Base-by-base conservation (phyloP, 2,797 vertebrate genomes). In the Sarcophilus harrisii region DNA sequence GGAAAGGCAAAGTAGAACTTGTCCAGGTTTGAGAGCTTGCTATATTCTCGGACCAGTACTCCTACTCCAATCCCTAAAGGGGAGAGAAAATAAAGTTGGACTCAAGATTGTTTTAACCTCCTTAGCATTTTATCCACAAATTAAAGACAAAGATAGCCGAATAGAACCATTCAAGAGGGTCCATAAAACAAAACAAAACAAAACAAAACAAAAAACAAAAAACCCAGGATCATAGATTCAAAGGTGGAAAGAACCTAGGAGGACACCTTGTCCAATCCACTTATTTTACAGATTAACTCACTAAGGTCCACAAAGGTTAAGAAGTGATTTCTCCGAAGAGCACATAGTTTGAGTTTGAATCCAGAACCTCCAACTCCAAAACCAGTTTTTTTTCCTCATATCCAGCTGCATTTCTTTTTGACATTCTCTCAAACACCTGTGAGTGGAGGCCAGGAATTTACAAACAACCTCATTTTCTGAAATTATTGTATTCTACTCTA, bases 1-100 rank as follows among this genome's bases (percentile, higher is more conserved):
- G 99, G 99, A 98, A 99, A 99, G 90, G 99, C 99, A 90, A 99
- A 99, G 97, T 99, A 99, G 98, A 99, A 99, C 97, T 99, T 99
- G 96, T 99, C 98, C 95, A 99, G 98, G 32, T 98, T 98, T 14
- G 99, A 99, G 52, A 99, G 99, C 0, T 98, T 98, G 0, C 98
- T 98, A 93, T 99, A 99, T 98, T 99, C 99, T 94, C 99, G 99
- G 95, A 99, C 99, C 96, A 99, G 97, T 52, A 99, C 54, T 0
- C 99, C 99, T 38, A 99, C 45, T 81, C 98, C 98, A 97, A 99
- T 99, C 96, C 99, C 99, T 99, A 98, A 94, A 97, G 97, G 94
- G 60, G 5, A 6, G 93, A 27, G 12, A 95, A 94, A 92, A 73
- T 60, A 57, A 57, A 94, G 21, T 59, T 91, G 93, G 93, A 27